Base-by-base conservation (phyloP, 2,797 vertebrate species). In the Coracias cyanogaster region DNA sequence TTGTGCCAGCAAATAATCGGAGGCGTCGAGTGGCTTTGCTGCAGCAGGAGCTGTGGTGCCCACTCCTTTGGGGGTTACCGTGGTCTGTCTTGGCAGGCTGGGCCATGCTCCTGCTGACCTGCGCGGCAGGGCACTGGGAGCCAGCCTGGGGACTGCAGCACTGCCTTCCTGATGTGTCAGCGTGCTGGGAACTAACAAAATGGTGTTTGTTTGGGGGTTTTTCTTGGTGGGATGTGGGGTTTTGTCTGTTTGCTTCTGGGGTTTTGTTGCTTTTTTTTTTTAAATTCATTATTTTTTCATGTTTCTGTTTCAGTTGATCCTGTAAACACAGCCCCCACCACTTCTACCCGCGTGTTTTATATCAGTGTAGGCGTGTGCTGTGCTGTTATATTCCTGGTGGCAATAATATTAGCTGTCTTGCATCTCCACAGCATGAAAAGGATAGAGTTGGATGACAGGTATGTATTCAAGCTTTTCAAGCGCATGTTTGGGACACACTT, bases 381-480 rank as follows among this genome's bases (percentile, higher is more conserved):
- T 96, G 99, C 99, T 16, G 99, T 99, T 82, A 99, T 99, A 97
- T 99, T 99, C 97, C 98, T 99, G 25, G 99, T 99, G 97, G 99
- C 99, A 97, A 99, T 99, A 95, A 98, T 99, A 96, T 96, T 99
- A 79, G 99, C 99, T 67, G 99, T 99, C 96, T 97, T 99, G 92
- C 99, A 99, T 98, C 99, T 99, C 94, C 99, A 99, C 98, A 99
- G 99, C 98, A 99, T 99, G 99, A 99, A 99, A 82, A 99, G 99
- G 97, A 99, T 99, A 94, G 99, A 99, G 97, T 97, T 99, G 98
- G 99, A 99, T 96, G 99, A 99, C 98, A 99, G 99, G 99, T 99
- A 96, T n/a, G 82, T 89, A 31, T 54, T 69, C n/a, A 51, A 5
- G 46, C n/a, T 84, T 62, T 86, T 43, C 65, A 28, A 10, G 8